A percentile compares a stretch with the other conserved stretches of the same genome.
These are phyloP conservation scores for Eilema caniola DNA, from an alignment of 2,888 invertebrate genomes.

Conservation along the genomic window DNA sequence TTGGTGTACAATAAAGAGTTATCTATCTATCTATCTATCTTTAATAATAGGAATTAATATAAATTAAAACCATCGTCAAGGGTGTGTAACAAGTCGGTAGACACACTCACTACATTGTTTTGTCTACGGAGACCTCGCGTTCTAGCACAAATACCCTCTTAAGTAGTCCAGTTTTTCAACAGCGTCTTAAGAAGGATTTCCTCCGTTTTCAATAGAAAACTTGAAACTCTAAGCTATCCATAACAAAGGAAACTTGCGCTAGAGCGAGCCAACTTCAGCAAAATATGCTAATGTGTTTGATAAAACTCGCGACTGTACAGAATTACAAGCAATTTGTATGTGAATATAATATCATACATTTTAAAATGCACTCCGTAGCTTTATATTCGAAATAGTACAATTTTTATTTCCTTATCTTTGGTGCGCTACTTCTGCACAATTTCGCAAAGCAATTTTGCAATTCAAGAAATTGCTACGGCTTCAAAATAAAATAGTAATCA, in stretches of 20 bases:
- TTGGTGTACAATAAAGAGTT: no score
- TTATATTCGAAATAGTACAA: slow-evolving; percentile 15
- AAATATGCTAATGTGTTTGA: slow-evolving; percentile 52
- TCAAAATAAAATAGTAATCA: neutral
- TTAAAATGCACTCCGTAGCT: slow-evolving; percentile 11
- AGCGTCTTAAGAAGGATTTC: slow-evolving; percentile 43
- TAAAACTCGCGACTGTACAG: slow-evolving; percentile 35
- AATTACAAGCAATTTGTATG: slow-evolving; percentile 29
- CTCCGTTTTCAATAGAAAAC: slow-evolving; percentile 47
- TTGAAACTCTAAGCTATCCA: slow-evolving; percentile 35
- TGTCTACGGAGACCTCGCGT: neutral
- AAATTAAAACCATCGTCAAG: no score
- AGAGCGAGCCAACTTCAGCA: slow-evolving; percentile 34
- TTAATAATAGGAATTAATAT: no score
- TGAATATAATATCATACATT: slow-evolving; percentile 16
- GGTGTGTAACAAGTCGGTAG: no score
- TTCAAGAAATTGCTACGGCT: neutral
- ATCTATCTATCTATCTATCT: no score
- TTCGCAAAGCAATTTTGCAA: slow-evolving; percentile 7
- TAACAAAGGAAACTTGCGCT: slow-evolving; percentile 53
- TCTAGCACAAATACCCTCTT: neutral
- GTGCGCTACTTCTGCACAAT: neutral
- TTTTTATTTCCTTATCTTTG: slow-evolving; percentile 14
- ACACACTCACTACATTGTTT: no score
- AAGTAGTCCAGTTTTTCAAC: slow-evolving; percentile 20